A percentile compares a stretch with the other conserved stretches of the same genome.
phyloP scores from a whole-genome alignment of 1,140 invertebrate species.

The Acromyrmex charruanus region DNA sequence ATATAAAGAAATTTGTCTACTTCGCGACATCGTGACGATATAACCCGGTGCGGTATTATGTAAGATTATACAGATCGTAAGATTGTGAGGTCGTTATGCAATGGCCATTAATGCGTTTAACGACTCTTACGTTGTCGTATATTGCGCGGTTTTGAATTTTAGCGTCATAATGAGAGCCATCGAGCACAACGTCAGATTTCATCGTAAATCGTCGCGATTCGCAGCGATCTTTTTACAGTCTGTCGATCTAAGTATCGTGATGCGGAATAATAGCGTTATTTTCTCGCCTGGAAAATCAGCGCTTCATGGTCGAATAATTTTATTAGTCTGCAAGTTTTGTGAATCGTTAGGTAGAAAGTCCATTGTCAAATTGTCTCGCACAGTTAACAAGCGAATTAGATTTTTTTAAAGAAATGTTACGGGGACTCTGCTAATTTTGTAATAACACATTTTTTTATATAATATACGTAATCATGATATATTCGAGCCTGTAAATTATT shows the following conservation, averaged over 20 bases:
- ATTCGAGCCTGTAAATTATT: conserved; percentile 3
- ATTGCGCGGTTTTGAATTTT: conserved; percentile 67
- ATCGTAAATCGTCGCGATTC: conserved; percentile 33
- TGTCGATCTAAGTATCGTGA: background rate
- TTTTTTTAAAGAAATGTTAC: background rate
- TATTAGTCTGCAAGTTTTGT: conserved; percentile 31
- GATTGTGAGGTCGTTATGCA: conserved; percentile 64
- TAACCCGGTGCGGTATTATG: conserved; percentile 53
- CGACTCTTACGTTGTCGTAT: conserved; percentile 66
- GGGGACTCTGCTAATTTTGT: background rate
- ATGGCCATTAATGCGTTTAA: conserved; percentile 73
- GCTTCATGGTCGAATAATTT: conserved; percentile 5
- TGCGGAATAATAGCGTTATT: background rate
- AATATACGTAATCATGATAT: background rate
- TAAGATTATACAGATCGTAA: conserved; percentile 66
- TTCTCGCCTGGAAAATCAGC: conserved; percentile 13
- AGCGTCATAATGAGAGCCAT: conserved; percentile 35
- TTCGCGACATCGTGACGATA: conserved; percentile 42
- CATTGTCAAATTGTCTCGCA: conserved; percentile 4
- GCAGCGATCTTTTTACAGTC: conserved; percentile 13
- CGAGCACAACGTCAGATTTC: conserved; percentile 17
- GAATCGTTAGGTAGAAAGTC: conserved; percentile 13
- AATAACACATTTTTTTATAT: background rate
- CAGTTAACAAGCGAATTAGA: background rate
- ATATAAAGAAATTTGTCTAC: background rate